Evolutionary conservation across 2,888 invertebrate species (phyloP).

Genomic region (Xanthostigma xanthostigma): DNA sequence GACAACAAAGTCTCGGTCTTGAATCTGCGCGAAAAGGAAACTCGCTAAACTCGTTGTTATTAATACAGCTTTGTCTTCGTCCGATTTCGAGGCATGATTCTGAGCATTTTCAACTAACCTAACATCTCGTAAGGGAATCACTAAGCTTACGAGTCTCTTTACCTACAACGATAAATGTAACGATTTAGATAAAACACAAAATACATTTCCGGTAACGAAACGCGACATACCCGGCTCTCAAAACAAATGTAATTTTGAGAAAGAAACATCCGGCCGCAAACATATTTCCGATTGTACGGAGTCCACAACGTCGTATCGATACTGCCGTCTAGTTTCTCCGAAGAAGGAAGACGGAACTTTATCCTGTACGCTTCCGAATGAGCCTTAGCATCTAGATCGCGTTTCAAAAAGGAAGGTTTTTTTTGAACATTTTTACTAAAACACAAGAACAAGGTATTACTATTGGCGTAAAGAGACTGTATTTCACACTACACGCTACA

Average conservation of each 20-base stretch:
- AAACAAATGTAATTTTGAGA: slow-evolving; percentile 94
- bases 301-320: slow-evolving; percentile 88
- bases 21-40: slow-evolving; percentile 78
- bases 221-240: slow-evolving; percentile 70
- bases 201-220: neutral
- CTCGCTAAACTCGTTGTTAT: slow-evolving; percentile 70
- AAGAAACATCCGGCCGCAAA: slow-evolving; percentile 76
- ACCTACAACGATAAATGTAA: slow-evolving; percentile 40
- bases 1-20: slow-evolving; percentile 76
- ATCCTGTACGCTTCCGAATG: slow-evolving; percentile 84
- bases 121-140: slow-evolving; percentile 77
- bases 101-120: slow-evolving; percentile 60
- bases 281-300: slow-evolving; percentile 83
- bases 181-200: neutral
- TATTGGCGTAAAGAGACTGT: no score
- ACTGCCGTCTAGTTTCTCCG: slow-evolving; percentile 88
- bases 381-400: slow-evolving; percentile 88
- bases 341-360: slow-evolving; percentile 69
- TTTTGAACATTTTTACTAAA: slow-evolving; percentile 71
- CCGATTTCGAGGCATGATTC: slow-evolving; percentile 43
- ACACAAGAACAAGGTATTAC: slow-evolving; percentile 3
- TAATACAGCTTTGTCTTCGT: slow-evolving; percentile 54
- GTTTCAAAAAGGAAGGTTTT: slow-evolving; percentile 80
- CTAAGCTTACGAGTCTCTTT: slow-evolving; percentile 65
- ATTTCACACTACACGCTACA: no score